These are phyloP conservation scores for Steinernema scapterisci DNA, from an alignment of 2,888 invertebrate species.

Conservation along the genomic window DNA sequence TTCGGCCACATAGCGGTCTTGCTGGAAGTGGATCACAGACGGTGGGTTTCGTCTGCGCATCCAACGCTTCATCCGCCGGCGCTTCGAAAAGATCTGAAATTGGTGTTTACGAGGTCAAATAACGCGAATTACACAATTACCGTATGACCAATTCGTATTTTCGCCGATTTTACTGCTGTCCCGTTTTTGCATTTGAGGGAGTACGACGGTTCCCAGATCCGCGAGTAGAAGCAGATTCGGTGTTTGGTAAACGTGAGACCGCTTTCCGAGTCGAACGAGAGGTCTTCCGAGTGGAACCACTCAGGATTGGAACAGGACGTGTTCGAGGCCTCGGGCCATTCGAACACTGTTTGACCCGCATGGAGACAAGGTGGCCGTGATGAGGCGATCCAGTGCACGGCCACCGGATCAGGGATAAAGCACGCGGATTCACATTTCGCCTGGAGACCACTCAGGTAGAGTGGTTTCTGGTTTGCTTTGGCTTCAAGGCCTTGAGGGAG, in stretches of 20 bases:
- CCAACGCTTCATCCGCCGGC: constrained; percentile 56
- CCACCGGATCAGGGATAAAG: background rate
- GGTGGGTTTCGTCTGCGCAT: constrained; percentile 59
- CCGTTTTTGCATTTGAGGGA: constrained; percentile 41
- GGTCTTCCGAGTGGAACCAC: constrained; percentile 42
- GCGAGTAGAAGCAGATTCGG: constrained; percentile 39
- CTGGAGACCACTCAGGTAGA: constrained; percentile 20
- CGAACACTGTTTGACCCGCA: constrained; percentile 57
- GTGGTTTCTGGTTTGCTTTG: background rate
- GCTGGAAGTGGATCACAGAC: constrained; percentile 61
- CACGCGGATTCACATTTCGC: constrained; percentile 1
- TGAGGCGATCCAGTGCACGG: constrained; percentile 7
- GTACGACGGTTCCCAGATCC: constrained; percentile 40
- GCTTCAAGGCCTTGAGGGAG: background rate
- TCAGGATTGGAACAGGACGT: constrained; percentile 33
- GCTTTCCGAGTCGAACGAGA: constrained; percentile 47
- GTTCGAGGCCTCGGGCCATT: constrained; percentile 39
- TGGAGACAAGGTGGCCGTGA: constrained; percentile 56
- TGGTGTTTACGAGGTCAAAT: constrained; percentile 7
- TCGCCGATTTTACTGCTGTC: constrained; percentile 17
- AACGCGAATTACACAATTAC: constrained; percentile 15
- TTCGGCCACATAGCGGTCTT: constrained; percentile 63
- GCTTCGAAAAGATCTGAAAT: constrained; percentile 32
- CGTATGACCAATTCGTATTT: constrained; percentile 33
- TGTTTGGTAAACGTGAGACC: constrained; percentile 48